Conservation (phyloP, 2,888 invertebrate species). For the Trichogramma evanescens region DNA sequence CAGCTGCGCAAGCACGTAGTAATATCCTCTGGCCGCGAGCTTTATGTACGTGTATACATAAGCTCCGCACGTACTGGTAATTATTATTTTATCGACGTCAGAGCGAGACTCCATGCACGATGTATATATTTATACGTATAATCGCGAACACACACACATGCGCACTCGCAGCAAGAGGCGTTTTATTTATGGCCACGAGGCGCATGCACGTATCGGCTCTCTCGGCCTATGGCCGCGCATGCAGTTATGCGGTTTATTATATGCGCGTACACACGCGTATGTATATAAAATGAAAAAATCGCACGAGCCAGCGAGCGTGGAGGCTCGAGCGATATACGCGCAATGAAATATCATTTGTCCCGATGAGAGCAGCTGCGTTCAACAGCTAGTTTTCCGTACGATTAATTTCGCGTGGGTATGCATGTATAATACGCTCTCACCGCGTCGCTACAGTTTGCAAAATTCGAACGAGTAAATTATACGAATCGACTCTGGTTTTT, state of each 20-base stretch:
- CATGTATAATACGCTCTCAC: no score
- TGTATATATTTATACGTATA: neutral
- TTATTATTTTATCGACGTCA: constrained; percentile 40
- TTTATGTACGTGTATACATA: no score
- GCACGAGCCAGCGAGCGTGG: neutral
- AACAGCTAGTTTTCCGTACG: constrained; percentile 17
- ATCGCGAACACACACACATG: no score
- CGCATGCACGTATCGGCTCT: neutral
- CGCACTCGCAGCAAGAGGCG: neutral
- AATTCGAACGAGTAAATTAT: no score
- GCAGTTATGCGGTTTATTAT: constrained; percentile 19
- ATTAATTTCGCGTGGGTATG: neutral
- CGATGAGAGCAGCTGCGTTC: constrained; percentile 1
- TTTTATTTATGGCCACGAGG: constrained; percentile 15
- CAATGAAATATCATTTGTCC: no score
- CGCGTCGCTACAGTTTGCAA: no score
- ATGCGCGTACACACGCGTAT: no score
- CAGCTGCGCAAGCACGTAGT: no score
- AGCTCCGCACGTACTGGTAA: constrained; percentile 20
- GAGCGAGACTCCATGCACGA: constrained; percentile 2
- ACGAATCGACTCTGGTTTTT: no score
- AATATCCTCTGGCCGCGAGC: no score
- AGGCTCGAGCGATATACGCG: no score
- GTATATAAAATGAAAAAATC: constrained; percentile 6
- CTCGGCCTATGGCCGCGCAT: neutral